Percentiles rank a stretch among this genome's conserved stretches.
phyloP scores from a whole-genome alignment of 1,140 invertebrate species.

The Mamestra configurata region DNA sequence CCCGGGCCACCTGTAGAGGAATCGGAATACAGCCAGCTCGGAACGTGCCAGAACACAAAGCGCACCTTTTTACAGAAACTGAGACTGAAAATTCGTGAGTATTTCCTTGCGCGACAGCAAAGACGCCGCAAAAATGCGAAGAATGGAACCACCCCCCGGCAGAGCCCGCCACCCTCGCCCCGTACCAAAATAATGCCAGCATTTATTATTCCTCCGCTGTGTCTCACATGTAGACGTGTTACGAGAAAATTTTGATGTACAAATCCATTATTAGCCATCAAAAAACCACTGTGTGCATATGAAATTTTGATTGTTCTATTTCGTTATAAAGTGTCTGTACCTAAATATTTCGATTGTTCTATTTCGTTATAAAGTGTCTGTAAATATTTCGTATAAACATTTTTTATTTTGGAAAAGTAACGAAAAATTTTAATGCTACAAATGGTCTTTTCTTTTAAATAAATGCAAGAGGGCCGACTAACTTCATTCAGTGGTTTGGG shows the following conservation, averaged over 20 bases:
- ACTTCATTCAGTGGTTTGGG: slow-evolving; percentile 51
- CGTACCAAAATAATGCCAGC: slow-evolving; percentile 57
- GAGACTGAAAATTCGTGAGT: slow-evolving; percentile 64
- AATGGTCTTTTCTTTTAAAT: neutral
- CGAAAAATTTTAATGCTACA: neutral
- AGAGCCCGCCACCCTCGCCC: slow-evolving; percentile 10
- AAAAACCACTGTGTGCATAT: slow-evolving; percentile 44
- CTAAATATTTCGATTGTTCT: neutral
- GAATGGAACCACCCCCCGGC: slow-evolving; percentile 51
- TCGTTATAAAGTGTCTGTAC: neutral
- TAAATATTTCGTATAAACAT: no score
- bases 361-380: neutral
- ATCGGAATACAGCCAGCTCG: slow-evolving; percentile 58
- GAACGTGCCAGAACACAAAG: slow-evolving; percentile 60
- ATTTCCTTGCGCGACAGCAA: slow-evolving; percentile 64
- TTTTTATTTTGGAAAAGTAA: no score
- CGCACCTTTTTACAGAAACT: slow-evolving; percentile 64
- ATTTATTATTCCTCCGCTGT: slow-evolving; percentile 60
- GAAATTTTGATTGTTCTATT: slow-evolving; percentile 49
- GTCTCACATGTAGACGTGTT: slow-evolving; percentile 46
- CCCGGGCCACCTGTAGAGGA: slow-evolving; percentile 61
- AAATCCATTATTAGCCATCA: slow-evolving; percentile 57
- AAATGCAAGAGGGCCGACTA: neutral
- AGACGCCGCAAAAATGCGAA: slow-evolving; percentile 70
- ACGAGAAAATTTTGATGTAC: slow-evolving; percentile 54